phyloP scores from a whole-genome alignment of 2,113 vertebrate species.

The Podiceps cristatus region DNA sequence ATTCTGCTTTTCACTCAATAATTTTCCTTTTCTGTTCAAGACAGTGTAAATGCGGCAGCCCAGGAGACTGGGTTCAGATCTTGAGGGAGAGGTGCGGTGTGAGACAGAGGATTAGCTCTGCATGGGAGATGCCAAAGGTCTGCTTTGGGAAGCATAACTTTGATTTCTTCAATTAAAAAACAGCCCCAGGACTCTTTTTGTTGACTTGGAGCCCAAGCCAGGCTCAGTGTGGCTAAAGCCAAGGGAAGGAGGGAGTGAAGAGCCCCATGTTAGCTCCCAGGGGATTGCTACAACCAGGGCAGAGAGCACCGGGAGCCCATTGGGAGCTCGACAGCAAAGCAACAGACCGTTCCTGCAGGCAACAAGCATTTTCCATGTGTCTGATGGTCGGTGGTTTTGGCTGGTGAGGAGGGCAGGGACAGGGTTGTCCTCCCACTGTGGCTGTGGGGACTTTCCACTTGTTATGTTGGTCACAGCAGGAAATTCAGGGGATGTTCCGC shows the following conservation, averaged over 20 bases:
- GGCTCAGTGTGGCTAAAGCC: neutral
- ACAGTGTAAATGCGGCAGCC: neutral
- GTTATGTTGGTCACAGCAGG: neutral
- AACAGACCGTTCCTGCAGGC: rapidly evolving
- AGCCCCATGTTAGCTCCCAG: neutral
- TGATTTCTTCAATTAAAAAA: neutral
- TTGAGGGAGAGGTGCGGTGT: neutral
- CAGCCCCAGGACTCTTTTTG: neutral
- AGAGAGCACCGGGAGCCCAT: neutral
- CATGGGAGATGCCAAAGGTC: rapidly evolving
- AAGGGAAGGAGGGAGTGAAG: neutral
- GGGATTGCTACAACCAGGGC: neutral
- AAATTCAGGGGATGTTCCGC: neutral
- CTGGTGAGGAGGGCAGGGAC: neutral
- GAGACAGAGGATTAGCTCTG: rapidly evolving
- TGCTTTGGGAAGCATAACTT: neutral
- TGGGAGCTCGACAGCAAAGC: neutral
- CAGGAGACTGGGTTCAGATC: neutral
- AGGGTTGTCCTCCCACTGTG: neutral
- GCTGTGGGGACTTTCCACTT: neutral
- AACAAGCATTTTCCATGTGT: rapidly evolving
- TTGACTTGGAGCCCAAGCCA: neutral
- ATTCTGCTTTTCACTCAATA: neutral
- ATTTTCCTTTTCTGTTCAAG: neutral
- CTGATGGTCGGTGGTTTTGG: rapidly evolving